These are phyloP conservation scores for Myiopsitta monachus DNA, from an alignment of 2,113 vertebrate genomes.

Conservation along the genomic window DNA sequence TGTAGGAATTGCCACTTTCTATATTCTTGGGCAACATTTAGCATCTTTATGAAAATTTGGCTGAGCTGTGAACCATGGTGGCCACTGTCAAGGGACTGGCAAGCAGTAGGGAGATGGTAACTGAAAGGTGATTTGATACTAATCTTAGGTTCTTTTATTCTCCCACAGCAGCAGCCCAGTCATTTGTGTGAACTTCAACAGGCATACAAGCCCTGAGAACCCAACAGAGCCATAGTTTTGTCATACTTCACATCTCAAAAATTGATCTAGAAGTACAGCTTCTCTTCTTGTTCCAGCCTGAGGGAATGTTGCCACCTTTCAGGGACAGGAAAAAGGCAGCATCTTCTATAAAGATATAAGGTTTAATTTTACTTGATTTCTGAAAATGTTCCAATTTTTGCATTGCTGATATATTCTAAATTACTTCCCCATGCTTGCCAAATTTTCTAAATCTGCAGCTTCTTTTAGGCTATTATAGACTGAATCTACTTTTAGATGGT, in stretches of 20 bases:
- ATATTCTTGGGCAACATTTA: background rate
- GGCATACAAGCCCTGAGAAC: background rate
- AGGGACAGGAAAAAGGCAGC: background rate
- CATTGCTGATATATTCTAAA: background rate
- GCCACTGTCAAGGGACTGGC: background rate
- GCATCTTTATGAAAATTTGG: background rate
- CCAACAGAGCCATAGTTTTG: background rate
- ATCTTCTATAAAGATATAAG: background rate
- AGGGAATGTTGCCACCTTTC: background rate
- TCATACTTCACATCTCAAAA: background rate
- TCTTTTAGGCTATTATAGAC: background rate
- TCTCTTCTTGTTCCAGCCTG: background rate
- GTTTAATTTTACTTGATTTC: background rate
- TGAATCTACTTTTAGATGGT: background rate
- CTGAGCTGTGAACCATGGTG: background rate
- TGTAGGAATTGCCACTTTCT: background rate
- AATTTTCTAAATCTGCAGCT: background rate
- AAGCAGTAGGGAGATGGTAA: background rate
- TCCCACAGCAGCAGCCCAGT: background rate
- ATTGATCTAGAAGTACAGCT: background rate
- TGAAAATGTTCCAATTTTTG: background rate
- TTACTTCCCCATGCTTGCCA: background rate
- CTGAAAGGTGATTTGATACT: background rate
- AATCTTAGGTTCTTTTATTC: background rate
- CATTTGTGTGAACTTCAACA: background rate